A percentile compares a stretch with the other conserved stretches of the same genome.
Evolutionary conservation across 2,797 vertebrate species (phyloP).

Genomic region (Neostethus bicornis): DNA sequence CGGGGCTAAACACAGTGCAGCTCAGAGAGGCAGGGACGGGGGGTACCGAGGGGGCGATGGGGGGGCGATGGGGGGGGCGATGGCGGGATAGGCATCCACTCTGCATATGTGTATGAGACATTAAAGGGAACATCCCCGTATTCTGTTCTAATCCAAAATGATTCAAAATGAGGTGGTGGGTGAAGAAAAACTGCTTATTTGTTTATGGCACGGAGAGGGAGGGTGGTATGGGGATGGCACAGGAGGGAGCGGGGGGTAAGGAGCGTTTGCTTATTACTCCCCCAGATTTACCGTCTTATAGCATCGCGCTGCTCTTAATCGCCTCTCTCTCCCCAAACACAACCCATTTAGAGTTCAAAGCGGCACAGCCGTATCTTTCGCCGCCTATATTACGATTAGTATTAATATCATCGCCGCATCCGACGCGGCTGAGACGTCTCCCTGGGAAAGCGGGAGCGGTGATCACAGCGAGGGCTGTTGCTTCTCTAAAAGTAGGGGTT

Average conservation of each 20-base stretch:
- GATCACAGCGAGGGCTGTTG: constrained; percentile 63
- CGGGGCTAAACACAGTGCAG: constrained; percentile 75
- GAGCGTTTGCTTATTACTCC: constrained; percentile 66
- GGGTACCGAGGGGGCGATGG: too few relatives aligned
- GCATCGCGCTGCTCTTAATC: constrained; percentile 73
- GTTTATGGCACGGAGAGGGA: constrained; percentile 76
- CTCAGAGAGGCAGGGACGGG: constrained; percentile 25
- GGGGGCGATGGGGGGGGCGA: too few relatives aligned
- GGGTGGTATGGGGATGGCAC: too few relatives aligned
- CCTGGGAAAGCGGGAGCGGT: constrained; percentile 39
- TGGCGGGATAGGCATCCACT: constrained; percentile 49
- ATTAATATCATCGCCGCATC: constrained; percentile 81
- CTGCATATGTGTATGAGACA: constrained; percentile 61
- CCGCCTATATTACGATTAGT: constrained; percentile 77
- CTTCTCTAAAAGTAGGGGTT: constrained; percentile 63
- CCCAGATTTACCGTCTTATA: constrained; percentile 77
- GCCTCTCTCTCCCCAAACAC: constrained; percentile 73
- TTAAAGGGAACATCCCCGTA: constrained; percentile 79
- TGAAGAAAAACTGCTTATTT: constrained; percentile 73
- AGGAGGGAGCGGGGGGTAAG: constrained; percentile 44
- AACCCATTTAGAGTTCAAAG: constrained; percentile 83
- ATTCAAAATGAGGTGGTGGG: constrained; percentile 76
- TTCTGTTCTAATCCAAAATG: constrained; percentile 82
- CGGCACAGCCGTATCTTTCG: constrained; percentile 69
- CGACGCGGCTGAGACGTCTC: constrained; percentile 71